Percentiles rank a stretch among this genome's conserved stretches.
Evolutionary conservation across 2,113 vertebrate species (phyloP).

Genomic region (Dascyllus trimaculatus): DNA sequence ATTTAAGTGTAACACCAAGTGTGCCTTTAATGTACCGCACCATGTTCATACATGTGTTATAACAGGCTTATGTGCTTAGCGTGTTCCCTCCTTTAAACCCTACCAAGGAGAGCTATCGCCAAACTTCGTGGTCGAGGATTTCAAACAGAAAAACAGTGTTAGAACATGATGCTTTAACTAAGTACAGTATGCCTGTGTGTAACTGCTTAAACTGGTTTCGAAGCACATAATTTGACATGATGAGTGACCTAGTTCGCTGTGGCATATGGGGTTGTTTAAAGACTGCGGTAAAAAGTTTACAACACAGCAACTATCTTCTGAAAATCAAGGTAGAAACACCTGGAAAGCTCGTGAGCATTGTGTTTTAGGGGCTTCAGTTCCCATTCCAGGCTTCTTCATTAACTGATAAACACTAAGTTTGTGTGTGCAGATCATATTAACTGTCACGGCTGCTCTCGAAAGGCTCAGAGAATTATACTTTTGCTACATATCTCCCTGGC

Average conservation of each 20-base stretch:
- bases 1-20: slow-evolving; percentile 3
- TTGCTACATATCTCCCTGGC: slow-evolving; percentile 52
- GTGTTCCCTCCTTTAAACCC: slow-evolving; percentile 61
- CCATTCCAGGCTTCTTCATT: slow-evolving; percentile 28
- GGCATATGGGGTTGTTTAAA: slow-evolving; percentile 18
- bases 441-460: slow-evolving; percentile 24
- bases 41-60: slow-evolving; percentile 77
- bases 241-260: slow-evolving; percentile 12
- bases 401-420: slow-evolving; percentile 42
- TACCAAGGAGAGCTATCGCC: slow-evolving; percentile 72
- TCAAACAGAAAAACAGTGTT: slow-evolving; percentile 50
- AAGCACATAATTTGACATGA: slow-evolving; percentile 6
- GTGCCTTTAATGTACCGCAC: slow-evolving; percentile 27
- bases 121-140: slow-evolving; percentile 55
- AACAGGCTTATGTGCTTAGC: slow-evolving; percentile 80
- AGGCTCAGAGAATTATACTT: slow-evolving; percentile 21
- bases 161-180: slow-evolving; percentile 5
- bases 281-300: slow-evolving; percentile 4
- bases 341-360: slow-evolving; percentile 14
- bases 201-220: slow-evolving; percentile 20
- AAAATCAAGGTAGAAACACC: slow-evolving; percentile 38
- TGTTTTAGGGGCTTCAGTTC: slow-evolving; percentile 23
- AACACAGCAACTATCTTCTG: not conserved
- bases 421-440: slow-evolving; percentile 27
- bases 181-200: slow-evolving; percentile 5